Evolutionary conservation across 2,888 invertebrate genomes (phyloP).

Genomic region (Drosophila robusta): DNA sequence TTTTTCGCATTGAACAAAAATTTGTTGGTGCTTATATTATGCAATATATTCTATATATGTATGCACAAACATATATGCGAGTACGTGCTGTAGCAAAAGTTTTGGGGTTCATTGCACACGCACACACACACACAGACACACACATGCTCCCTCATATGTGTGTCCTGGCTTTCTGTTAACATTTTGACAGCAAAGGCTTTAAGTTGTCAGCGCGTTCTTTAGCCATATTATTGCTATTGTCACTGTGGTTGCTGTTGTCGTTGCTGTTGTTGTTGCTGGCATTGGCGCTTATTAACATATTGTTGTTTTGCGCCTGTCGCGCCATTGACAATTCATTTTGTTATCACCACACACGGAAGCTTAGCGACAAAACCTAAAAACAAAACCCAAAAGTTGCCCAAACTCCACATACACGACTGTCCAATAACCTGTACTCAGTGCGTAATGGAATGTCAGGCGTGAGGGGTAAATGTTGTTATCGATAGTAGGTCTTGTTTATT

Average conservation of each 20-base stretch:
- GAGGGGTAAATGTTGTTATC: neutral
- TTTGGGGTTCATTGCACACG: slow-evolving; percentile 60
- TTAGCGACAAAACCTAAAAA: slow-evolving; percentile 49
- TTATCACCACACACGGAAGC: slow-evolving; percentile 58
- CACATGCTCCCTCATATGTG: slow-evolving; percentile 13
- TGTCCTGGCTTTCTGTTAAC: slow-evolving; percentile 49
- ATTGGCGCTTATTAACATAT: slow-evolving; percentile 66
- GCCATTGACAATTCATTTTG: slow-evolving; percentile 74
- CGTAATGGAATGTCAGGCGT: too few species aligned
- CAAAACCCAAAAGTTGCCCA: slow-evolving; percentile 33
- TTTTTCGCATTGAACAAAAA: slow-evolving; percentile 66
- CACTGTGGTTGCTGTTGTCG: slow-evolving; percentile 17
- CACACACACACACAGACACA: slow-evolving; percentile 13
- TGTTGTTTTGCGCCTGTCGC: slow-evolving; percentile 64
- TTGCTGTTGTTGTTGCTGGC: slow-evolving; percentile 34
- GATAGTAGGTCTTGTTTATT: too few species aligned
- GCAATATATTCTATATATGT: slow-evolving; percentile 25
- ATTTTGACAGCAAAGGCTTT: slow-evolving; percentile 75
- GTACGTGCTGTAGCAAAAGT: slow-evolving; percentile 71
- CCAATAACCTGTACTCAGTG: slow-evolving; percentile 15
- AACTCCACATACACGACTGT: slow-evolving; percentile 20
- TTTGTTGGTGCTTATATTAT: slow-evolving; percentile 58
- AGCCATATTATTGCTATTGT: slow-evolving; percentile 50
- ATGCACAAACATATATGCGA: slow-evolving; percentile 32
- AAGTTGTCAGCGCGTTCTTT: slow-evolving; percentile 76